A percentile compares a stretch with the other conserved stretches of the same genome.
Evolutionary conservation across 2,113 vertebrate species (phyloP).

Genomic region (Coregonus clupeaformis): DNA sequence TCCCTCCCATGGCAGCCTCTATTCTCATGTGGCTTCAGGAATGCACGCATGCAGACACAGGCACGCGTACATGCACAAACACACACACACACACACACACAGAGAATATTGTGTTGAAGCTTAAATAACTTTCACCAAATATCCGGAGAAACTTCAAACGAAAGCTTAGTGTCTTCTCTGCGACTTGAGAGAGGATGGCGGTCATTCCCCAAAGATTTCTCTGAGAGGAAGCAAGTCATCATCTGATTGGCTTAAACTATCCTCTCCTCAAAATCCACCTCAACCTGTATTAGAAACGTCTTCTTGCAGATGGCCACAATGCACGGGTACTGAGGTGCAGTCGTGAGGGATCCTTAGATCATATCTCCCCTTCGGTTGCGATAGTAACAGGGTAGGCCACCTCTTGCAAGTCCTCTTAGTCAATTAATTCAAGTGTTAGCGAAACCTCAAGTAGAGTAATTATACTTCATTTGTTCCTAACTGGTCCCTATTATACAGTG

Average conservation of each 20-base stretch:
- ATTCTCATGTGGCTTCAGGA: too few relatives aligned
- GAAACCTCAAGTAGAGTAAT: background rate
- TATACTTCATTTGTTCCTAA: background rate
- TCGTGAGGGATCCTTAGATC: conserved; percentile 1
- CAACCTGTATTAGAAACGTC: conserved; percentile 10
- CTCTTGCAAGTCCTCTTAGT: background rate
- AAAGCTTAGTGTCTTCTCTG: background rate
- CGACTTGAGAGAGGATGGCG: conserved; percentile 16
- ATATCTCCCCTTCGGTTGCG: background rate
- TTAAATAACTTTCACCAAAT: background rate
- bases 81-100: background rate
- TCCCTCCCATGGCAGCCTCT: too few relatives aligned
- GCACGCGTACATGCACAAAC: background rate
- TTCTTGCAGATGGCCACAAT: conserved; percentile 16
- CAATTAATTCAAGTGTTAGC: background rate
- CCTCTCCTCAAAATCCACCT: background rate
- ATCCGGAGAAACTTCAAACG: background rate
- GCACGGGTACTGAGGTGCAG: conserved; percentile 8
- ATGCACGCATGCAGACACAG: background rate
- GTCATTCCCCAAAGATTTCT: conserved; percentile 9
- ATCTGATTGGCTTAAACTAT: conserved; percentile 12
- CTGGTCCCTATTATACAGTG: background rate
- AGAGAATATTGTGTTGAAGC: background rate
- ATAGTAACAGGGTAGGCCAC: background rate
- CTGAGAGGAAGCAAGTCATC: conserved; percentile 20